Evolutionary conservation across 1,140 invertebrate genomes (phyloP), one percentile per base, ranked within the genome.

Genomic region (Aphaenogaster floridana): DNA sequence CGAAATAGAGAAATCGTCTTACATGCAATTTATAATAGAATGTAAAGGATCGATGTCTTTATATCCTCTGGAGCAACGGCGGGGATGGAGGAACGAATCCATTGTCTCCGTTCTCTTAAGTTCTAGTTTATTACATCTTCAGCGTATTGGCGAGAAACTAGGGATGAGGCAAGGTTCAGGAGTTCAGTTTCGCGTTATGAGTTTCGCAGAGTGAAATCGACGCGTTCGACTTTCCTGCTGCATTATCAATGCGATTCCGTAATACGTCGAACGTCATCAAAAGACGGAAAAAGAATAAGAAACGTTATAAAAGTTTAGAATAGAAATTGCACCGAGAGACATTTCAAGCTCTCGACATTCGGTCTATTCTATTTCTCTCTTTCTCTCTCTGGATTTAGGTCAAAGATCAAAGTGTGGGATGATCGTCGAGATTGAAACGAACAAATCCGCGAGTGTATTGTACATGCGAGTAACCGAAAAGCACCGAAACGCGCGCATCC

Each of bases 61-160:
- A 28, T 28, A 28, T 28, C 28, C 28, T 28, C 28, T 28, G 28
- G 28, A 28, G 28, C 28, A 28, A 28, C 2, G 42, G 11, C 9
- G 66, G 8, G 5, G n/a, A 45, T 0, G 13, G 15, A 2, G 39
- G 21, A 39, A 72, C 42, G 42, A 17, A 36, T 13, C 42, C 54
- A 59, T 74, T 84, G 80, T 84, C 69, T 50, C 69, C 57, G 79
- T 34, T 59, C 36, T 42, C 48, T 59, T 50, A 36, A 74, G 34
- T 21, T 63, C 54, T 34, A 50, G 42, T 84, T 84, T 84, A 84
- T 84, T 84, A 84, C 80, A 76, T 63, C 69, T 59, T 61, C 54
- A 13, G 28, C n/a, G 48, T 54, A 68, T 39, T 45, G 66, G 28
- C 52, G 11, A 34, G n/a, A 72, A 45, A 57, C 34, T 74, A 42